Percentiles rank a stretch among this genome's conserved stretches.
phyloP scores from a whole-genome alignment of 2,888 invertebrate species.

The Xanthorhoe designata region DNA sequence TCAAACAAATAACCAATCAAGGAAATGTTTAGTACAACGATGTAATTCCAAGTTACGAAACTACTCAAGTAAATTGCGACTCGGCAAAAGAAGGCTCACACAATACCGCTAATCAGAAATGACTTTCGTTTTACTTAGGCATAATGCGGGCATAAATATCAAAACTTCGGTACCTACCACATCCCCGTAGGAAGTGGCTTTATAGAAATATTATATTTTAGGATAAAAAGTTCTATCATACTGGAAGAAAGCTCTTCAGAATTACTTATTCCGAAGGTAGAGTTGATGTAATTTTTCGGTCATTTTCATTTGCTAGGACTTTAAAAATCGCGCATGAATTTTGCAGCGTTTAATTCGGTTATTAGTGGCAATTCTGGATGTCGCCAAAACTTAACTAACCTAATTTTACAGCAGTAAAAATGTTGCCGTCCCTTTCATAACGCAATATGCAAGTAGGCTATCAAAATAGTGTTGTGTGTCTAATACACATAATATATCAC shows the following conservation, averaged over 20 bases:
- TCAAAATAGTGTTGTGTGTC: background rate
- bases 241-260: background rate
- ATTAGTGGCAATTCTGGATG: too few species aligned
- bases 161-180: constrained; percentile 26
- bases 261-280: background rate
- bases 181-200: constrained; percentile 12
- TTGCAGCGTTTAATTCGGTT: background rate
- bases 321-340: background rate
- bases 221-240: background rate
- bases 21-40: constrained; percentile 19
- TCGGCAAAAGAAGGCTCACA: constrained; percentile 27
- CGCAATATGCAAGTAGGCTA: too few species aligned
- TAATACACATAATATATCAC: too few species aligned
- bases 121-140: constrained; percentile 36
- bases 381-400: too few species aligned
- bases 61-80: constrained; percentile 33
- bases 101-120: constrained; percentile 38
- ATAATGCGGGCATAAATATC: constrained; percentile 36
- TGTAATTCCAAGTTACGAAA: constrained; percentile 23
- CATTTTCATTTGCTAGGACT: background rate
- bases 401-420: too few species aligned
- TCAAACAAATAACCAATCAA: constrained; percentile 21
- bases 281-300: background rate
- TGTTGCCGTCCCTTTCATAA: too few species aligned
- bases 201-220: constrained; percentile 15